Evolutionary conservation across 2,888 invertebrate species (phyloP).

Genomic region (Pheosia tremula): DNA sequence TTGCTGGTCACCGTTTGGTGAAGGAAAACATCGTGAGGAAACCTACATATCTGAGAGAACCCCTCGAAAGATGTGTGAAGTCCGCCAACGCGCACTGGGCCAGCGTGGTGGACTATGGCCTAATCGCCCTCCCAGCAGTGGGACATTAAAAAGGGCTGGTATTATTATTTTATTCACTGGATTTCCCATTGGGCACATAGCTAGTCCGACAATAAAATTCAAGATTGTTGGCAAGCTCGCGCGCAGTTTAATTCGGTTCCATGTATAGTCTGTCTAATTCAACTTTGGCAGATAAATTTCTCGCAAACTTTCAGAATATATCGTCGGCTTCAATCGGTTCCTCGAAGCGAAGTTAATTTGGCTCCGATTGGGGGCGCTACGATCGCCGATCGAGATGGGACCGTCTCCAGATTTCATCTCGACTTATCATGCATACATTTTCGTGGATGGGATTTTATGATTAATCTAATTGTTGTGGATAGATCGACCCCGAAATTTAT

Average conservation of each 20-base stretch:
- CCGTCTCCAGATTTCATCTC: not conserved
- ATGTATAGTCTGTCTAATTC: constrained; percentile 34
- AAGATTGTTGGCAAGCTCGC: not conserved
- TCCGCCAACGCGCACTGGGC: no score
- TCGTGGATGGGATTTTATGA: not conserved
- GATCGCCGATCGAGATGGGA: constrained; percentile 10
- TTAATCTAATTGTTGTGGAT: not conserved
- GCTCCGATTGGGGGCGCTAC: constrained; percentile 16
- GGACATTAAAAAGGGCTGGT: no score
- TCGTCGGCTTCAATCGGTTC: constrained; percentile 40
- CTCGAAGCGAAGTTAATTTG: constrained; percentile 42
- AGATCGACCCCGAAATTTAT: no score
- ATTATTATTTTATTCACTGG: no score
- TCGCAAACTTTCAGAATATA: constrained; percentile 43
- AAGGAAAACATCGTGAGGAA: no score
- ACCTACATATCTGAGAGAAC: no score
- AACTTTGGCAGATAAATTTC: constrained; percentile 45
- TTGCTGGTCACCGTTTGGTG: no score
- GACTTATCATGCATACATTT: not conserved
- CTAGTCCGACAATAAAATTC: not conserved
- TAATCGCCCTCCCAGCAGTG: no score
- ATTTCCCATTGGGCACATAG: no score
- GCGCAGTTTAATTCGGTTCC: constrained; percentile 33
- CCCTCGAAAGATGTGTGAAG: no score
- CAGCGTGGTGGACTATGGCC: no score